These are phyloP conservation scores for Nymphalis polychloros DNA, from an alignment of 2,888 invertebrate species.

Conservation along the genomic window DNA sequence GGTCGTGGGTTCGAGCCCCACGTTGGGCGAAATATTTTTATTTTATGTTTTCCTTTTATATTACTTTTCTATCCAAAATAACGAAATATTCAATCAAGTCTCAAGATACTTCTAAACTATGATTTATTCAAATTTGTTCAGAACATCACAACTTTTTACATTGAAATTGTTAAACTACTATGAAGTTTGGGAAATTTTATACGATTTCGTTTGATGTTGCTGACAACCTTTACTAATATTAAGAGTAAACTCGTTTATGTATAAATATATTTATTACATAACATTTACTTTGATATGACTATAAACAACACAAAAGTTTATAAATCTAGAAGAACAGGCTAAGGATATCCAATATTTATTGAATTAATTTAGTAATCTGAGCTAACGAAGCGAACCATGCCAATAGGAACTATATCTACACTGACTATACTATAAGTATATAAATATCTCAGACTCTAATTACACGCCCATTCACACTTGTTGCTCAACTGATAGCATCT, in stretches of 20 bases:
- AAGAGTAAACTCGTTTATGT: not conserved
- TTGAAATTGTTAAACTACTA: not conserved
- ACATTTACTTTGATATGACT: not conserved
- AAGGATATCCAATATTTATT: not conserved
- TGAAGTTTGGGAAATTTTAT: not conserved
- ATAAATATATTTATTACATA: not conserved
- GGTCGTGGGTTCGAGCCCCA: constrained; percentile 85
- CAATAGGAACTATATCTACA: not conserved
- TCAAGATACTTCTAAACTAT: not conserved
- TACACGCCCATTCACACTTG: constrained; percentile 36
- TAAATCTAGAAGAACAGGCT: not conserved
- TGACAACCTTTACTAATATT: not conserved
- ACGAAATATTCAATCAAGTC: not conserved
- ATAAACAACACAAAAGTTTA: not conserved
- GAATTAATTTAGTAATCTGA: not conserved
- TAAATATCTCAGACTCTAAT: constrained; percentile 30
- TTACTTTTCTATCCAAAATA: not conserved
- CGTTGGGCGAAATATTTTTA: constrained; percentile 70
- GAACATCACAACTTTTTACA: not conserved
- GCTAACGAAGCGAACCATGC: constrained; percentile 13
- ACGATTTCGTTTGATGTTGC: not conserved
- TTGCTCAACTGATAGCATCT: constrained; percentile 27
- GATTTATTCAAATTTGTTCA: not conserved
- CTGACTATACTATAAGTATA: not conserved
- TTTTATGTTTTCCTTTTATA: not conserved